Conservation (phyloP, 2,113 vertebrate genomes). For the Ornithorhynchus anatinus region DNA sequence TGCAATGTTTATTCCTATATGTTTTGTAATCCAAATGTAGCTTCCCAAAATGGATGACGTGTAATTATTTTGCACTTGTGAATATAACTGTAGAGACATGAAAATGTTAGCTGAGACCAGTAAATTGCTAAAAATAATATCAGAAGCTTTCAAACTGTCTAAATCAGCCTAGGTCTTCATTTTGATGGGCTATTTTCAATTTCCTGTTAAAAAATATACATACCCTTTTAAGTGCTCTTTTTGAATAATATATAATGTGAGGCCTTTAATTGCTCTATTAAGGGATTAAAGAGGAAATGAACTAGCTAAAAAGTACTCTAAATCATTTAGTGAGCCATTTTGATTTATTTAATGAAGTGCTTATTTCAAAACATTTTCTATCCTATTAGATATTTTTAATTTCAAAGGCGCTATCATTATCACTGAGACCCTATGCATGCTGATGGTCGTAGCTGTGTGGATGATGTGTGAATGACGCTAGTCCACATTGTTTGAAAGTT, state of each 20-base stretch:
- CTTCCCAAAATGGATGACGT: constrained; percentile 1
- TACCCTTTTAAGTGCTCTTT: constrained; percentile 32
- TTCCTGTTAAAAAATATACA: constrained; percentile 57
- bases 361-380: constrained; percentile 56
- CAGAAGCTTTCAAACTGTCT: constrained; percentile 30
- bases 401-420: no score
- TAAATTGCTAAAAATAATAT: constrained; percentile 34
- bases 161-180: constrained; percentile 24
- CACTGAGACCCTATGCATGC: no score
- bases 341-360: constrained; percentile 39
- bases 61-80: not conserved
- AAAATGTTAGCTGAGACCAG: constrained; percentile 8
- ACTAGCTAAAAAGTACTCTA: constrained; percentile 61
- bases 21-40: not conserved
- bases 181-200: constrained; percentile 51
- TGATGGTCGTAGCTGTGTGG: no score
- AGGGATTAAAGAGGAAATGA: constrained; percentile 59
- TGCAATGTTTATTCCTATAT: not conserved
- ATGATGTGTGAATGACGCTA: no score
- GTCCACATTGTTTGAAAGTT: no score
- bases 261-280: constrained; percentile 55
- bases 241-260: constrained; percentile 39
- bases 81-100: not conserved
- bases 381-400: no score
- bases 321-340: constrained; percentile 59